These are phyloP conservation scores for Nymphicus hollandicus DNA, from an alignment of 2,113 vertebrate genomes.

Conservation along the genomic window DNA sequence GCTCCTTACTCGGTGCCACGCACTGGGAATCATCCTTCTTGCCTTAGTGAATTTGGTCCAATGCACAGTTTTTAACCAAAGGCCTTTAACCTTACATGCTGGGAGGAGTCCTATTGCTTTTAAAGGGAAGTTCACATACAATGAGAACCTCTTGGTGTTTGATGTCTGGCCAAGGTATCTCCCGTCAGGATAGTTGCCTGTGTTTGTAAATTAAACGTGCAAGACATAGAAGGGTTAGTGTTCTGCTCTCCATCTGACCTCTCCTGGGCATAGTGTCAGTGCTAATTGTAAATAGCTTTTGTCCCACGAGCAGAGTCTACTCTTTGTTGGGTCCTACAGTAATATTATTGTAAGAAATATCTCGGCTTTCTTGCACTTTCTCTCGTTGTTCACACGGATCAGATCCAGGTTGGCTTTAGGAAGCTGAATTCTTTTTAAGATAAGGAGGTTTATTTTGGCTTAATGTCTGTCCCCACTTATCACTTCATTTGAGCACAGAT, in stretches of 20 bases:
- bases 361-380: conserved; percentile 11
- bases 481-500: background rate
- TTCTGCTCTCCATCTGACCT: conserved; percentile 33
- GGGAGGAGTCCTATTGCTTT: background rate
- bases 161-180: background rate
- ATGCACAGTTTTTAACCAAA: background rate
- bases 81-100: background rate
- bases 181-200: background rate
- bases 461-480: conserved; percentile 30
- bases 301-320: background rate
- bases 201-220: conserved; percentile 31
- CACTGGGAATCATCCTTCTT: background rate
- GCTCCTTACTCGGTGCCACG: background rate
- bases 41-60: background rate
- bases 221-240: background rate
- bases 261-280: background rate
- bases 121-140: conserved; percentile 32
- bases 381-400: conserved; percentile 35
- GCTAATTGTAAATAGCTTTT: conserved; percentile 17
- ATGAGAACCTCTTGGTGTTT: background rate
- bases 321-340: background rate
- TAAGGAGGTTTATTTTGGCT: conserved; percentile 58
- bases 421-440: conserved; percentile 53
- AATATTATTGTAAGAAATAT: conserved; percentile 57
- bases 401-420: conserved; percentile 34